Base-by-base conservation (phyloP, 2,113 vertebrate species). In the Cyprinodon brontotheroides region DNA sequence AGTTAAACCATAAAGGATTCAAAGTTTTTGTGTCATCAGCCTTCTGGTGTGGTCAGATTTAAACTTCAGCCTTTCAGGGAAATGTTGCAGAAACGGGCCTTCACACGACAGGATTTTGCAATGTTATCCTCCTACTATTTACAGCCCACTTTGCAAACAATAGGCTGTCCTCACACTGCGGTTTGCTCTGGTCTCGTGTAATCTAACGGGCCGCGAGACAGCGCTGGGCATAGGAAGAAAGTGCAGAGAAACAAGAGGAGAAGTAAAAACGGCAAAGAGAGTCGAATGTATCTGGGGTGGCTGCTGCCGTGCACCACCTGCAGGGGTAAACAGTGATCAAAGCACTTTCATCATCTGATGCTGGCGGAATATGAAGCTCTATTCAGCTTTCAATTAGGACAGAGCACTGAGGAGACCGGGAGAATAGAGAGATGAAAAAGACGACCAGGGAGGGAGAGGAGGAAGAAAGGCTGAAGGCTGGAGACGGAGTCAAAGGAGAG, bases 251-350 rank as follows among this genome's bases (percentile, higher is more conserved):
- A 61, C 39, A 83, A 38, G 68, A 69, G 20, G 29, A 75, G 48
- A 69, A 67, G 11, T 29, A 7, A 11, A 38, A 65, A 59, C 78
- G 67, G 75, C 65, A 39, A 83, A 83, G 80, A 72, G 70, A 82
- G 43, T 43, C 48, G 38, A 71, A 77, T 80, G 85, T 86, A 84
- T 82, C 70, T 86, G 62, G 68, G 74, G 79, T 75, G 66, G 72
- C 61, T 81, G 6, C 72, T 41, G 62, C 80, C 68, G 87, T 47
- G 75, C 67, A 82, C 70, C 86, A 91, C 87, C 87, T 89, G 87
- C 80, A 82, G 86, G 87, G 81, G 77, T 87, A 88, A 91, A 88
- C 85, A 81, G 61, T 68, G 80, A 91, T 92, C 89, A 92, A 91
- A 92, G 87, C 80, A 80, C 80, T 89, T 85, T 89, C 86, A 87